Evolutionary conservation across 2,888 invertebrate genomes (phyloP).

Genomic region (Tinea trinotella): DNA sequence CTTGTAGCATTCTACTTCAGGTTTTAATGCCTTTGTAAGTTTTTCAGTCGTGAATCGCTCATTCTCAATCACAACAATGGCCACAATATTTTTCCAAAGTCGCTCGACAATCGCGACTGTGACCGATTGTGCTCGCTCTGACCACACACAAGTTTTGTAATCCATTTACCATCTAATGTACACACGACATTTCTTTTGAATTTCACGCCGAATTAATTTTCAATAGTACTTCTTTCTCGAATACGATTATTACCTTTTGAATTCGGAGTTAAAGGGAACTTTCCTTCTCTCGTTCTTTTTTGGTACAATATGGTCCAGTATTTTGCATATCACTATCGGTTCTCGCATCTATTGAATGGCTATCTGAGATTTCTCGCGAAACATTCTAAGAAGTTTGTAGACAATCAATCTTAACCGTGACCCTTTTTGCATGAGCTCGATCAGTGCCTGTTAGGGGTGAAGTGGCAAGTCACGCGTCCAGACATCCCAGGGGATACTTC

Average conservation of each 20-base stretch:
- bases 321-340: slow-evolving; percentile 14
- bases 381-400: slow-evolving; percentile 49
- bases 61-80: slow-evolving; percentile 31
- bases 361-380: slow-evolving; percentile 25
- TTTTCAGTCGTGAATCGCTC: slow-evolving; percentile 40
- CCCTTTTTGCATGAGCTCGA: slow-evolving; percentile 52
- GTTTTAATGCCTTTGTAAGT: slow-evolving; percentile 37
- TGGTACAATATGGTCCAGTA: background rate
- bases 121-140: slow-evolving; percentile 17
- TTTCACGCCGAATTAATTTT: slow-evolving; percentile 13
- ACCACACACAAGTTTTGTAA: slow-evolving; percentile 12
- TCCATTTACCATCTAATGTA: slow-evolving; percentile 4
- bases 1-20: slow-evolving; percentile 38
- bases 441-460: slow-evolving; percentile 37
- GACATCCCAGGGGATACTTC: slow-evolving; percentile 40
- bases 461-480: slow-evolving; percentile 61
- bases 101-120: slow-evolving; percentile 22
- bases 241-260: slow-evolving; percentile 14
- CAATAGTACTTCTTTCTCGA: slow-evolving; percentile 15
- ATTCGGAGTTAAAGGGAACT: background rate
- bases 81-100: slow-evolving; percentile 32
- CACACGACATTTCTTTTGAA: slow-evolving; percentile 7
- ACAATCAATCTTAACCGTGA: slow-evolving; percentile 62
- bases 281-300: background rate
- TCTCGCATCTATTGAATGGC: slow-evolving; percentile 10